Percentiles rank a stretch among this genome's conserved stretches.
Conservation (phyloP, 2,888 invertebrate genomes). For the Arctia plantaginis region DNA sequence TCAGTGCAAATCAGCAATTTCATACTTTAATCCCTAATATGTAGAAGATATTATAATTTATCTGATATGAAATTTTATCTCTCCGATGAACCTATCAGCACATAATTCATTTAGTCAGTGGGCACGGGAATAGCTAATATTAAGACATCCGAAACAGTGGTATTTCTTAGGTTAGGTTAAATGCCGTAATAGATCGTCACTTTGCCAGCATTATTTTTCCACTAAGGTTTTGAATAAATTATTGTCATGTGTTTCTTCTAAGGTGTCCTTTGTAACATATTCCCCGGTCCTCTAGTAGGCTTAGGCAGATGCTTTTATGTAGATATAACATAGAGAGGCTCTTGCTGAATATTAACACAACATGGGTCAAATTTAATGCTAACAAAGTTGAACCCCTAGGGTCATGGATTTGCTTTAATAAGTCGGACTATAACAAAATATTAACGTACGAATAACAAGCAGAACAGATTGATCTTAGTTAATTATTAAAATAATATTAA, state of each 20-base stretch:
- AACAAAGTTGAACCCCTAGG: neutral
- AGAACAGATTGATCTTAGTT: neutral
- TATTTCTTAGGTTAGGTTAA: too few species aligned
- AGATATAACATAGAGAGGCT: neutral
- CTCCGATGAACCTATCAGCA: too few species aligned
- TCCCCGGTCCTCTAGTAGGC: neutral
- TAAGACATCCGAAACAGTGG: too few species aligned
- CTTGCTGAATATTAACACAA: neutral
- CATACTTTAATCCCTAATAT: neutral
- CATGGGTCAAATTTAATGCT: slow-evolving; percentile 4
- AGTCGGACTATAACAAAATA: neutral
- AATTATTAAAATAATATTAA: neutral
- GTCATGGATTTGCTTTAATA: neutral
- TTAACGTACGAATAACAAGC: neutral
- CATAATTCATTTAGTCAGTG: too few species aligned
- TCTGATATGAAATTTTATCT: neutral
- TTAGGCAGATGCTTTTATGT: neutral
- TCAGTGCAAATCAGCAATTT: too few species aligned
- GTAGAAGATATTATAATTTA: neutral
- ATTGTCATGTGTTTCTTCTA: neutral
- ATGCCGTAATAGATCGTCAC: too few species aligned
- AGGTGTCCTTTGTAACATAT: neutral
- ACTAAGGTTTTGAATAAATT: too few species aligned
- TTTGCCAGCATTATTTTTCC: too few species aligned
- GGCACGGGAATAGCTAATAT: too few species aligned